Base-by-base conservation (phyloP, 2,797 vertebrate species). In the Aselliscus stoliczkanus region DNA sequence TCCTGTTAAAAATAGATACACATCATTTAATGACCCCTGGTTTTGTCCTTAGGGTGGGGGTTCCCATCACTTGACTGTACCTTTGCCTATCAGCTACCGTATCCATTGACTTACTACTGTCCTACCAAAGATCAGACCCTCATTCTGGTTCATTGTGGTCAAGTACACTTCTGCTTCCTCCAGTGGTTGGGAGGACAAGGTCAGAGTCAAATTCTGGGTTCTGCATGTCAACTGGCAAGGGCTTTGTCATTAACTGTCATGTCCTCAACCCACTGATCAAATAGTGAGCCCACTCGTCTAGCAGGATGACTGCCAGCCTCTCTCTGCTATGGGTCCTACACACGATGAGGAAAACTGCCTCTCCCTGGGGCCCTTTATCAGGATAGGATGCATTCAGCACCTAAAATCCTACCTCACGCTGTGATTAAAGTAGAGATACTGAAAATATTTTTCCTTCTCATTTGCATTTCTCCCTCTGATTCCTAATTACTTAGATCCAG, bases 1-100 rank as follows among this genome's bases (percentile, higher is more conserved):
- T 99, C 98, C 98, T 99, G 92, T 90, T n/a, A 81, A 91, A 95
- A 96, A 86, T 7, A 94, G 52, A 96, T 9, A 70, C 12, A 39
- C 0, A 10, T 84, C 6, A 72, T 29, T 39, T 72, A 79, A n/a
- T 56, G 37, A 75, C 14, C 15, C 37, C 27, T 39, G 10, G 15
- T 31, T 42, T 9, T 65, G 44, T 79, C 20, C 9, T 29, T 7
- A 17, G 29, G 17, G 27, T 18, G 65, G 25, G 58, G 11, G 1
- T 52, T 65, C 52, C 75, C 17, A 81, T 94, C 87, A 8, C 42
- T 18, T 96, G 18, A 3, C 13, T 14, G 4, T 21, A 37, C 27
- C 67, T 65, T 67, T 75, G 50, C 21, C 37, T 17, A 15, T 5
- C 56, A 90, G 27, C 52, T 60, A 31, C 31, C 52, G 25, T n/a